Base-by-base conservation (phyloP, 35 echinoderm and acorn worm species). In the Apostichopus californicus region DNA sequence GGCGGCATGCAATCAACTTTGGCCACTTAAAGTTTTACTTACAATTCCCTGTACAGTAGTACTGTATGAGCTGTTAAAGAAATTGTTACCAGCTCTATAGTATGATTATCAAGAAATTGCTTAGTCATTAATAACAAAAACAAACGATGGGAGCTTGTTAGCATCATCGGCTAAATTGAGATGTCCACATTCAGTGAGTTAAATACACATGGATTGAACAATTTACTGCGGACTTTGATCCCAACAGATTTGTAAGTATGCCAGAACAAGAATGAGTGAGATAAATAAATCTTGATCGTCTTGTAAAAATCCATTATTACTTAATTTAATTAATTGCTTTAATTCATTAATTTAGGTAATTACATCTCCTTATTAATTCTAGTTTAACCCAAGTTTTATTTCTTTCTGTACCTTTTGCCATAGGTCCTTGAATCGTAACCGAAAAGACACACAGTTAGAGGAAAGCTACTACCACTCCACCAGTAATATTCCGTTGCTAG, bases 391-490 rank as follows among this genome's bases (percentile, higher is more conserved):
- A 10, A 68, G 17, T 17, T 56, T 23, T 63, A 63, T 59, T 57
- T 66, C 21, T 4, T 5, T 15, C 80, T 55, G 9, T 17, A 23
- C 24, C 3, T 85, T 17, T 85, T 57, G 1, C 26, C 8, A 2
- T 72, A 89, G 86, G 18, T 72, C 61, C 5, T 73, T 89, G 72
- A 65, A 25, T 89, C 86, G 86, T 64, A 25, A 89, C 13, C 86
- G 86, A 52, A 89, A 72, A 72, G 54, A 89, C 26, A n/a, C 52
- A 55, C 86, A 89, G 64, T n/a, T 91, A 25, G 8, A 77, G 59
- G 89, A 91, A 59, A 98, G 97, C 87, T 98, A 98, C 87, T 86
- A 91, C 55, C 97, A 98, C 56, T 61, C 77, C 5, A 24, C 59
- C 18, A 70, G 71, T 3, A 57, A 58, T 4, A 55, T 80, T 1